phyloP scores from a whole-genome alignment of 2,113 vertebrate species.

The Colistium nudipinnis region DNA sequence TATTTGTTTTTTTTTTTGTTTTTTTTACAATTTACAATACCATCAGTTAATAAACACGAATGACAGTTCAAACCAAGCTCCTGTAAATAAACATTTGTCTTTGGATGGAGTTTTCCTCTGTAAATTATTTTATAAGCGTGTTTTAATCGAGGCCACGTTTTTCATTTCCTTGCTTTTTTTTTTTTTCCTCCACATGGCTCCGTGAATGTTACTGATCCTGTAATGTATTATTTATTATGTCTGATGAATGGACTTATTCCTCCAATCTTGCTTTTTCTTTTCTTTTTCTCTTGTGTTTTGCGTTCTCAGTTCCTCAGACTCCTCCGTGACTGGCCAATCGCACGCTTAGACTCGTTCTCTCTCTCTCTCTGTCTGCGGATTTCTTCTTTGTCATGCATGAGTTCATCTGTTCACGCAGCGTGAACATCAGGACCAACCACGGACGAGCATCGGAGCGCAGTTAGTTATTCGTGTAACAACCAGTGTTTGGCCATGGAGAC shows the following conservation, averaged over 20 bases:
- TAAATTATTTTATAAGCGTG: neutral
- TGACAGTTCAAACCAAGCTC: neutral
- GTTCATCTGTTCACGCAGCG: conserved; percentile 46
- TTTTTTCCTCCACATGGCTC: conserved; percentile 42
- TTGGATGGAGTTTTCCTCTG: neutral
- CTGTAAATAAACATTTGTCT: conserved; percentile 1
- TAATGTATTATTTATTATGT: conserved; percentile 71
- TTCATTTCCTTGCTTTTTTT: neutral
- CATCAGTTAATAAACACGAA: conserved; percentile 1
- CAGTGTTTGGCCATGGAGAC: conserved; percentile 41
- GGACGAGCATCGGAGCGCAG: conserved; percentile 33
- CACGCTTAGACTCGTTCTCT: conserved; percentile 30
- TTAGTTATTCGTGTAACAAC: conserved; percentile 27
- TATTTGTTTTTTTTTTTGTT: neutral
- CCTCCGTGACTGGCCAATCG: conserved; percentile 13
- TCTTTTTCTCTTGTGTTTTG: conserved; percentile 33
- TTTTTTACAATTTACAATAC: neutral
- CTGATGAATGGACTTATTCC: conserved; percentile 42
- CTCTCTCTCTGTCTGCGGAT: conserved; percentile 32
- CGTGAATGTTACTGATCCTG: conserved; percentile 70
- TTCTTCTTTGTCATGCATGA: conserved; percentile 32
- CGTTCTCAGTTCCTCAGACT: conserved; percentile 8
- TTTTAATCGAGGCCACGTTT: neutral
- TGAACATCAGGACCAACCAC: conserved; percentile 73
- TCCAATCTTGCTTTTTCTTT: conserved; percentile 22